Percentiles rank a stretch among this genome's conserved stretches.
Evolutionary conservation across 2,113 vertebrate species (phyloP).

Genomic region (Smithornis capensis): DNA sequence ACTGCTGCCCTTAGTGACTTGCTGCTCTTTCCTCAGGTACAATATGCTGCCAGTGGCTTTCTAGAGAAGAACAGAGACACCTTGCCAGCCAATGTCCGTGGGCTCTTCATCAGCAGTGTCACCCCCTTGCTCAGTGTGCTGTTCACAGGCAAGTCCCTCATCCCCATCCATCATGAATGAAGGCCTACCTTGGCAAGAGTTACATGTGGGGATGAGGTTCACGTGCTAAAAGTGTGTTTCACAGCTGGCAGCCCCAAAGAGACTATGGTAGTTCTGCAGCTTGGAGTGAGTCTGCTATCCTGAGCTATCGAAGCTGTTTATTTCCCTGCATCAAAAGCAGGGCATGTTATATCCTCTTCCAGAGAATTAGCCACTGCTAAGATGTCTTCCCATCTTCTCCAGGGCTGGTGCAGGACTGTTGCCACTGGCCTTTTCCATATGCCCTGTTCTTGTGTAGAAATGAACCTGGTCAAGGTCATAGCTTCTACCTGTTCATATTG

Average conservation of each 20-base stretch:
- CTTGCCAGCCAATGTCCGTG: conserved; percentile 68
- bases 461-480: neutral
- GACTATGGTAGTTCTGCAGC: neutral
- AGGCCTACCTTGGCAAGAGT: neutral
- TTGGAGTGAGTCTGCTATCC: neutral
- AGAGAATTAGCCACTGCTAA: neutral
- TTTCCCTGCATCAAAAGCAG: neutral
- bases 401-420: neutral
- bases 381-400: neutral
- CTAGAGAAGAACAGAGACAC: conserved; percentile 82
- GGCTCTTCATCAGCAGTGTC: conserved; percentile 76
- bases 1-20: neutral
- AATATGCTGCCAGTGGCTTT: conserved; percentile 73
- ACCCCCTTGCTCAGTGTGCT: conserved; percentile 76
- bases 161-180: neutral
- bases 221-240: neutral
- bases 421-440: neutral
- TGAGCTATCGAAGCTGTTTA: accelerated
- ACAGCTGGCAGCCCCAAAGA: neutral
- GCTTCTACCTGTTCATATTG: neutral
- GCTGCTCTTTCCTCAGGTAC: conserved; percentile 58
- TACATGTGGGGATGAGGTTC: neutral
- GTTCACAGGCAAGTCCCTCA: conserved; percentile 68
- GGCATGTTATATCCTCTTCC: neutral
- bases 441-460: neutral